phyloP scores from a whole-genome alignment of 2,113 vertebrate genomes.

The Otocyon megalotis region DNA sequence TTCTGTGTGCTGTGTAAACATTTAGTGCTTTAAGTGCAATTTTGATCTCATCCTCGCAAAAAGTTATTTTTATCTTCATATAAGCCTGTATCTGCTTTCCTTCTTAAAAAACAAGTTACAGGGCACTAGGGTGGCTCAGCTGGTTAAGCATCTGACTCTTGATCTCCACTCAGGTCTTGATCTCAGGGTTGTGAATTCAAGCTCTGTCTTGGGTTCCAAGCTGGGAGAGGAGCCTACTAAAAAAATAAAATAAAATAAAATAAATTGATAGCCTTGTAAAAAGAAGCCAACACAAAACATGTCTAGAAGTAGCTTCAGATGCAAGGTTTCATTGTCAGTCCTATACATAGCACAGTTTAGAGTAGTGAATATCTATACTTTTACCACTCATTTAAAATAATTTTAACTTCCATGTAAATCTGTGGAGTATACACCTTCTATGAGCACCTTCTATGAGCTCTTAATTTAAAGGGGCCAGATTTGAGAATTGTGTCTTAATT shows the following conservation, averaged over 20 bases:
- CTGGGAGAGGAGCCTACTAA: neutral
- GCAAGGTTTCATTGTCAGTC: neutral
- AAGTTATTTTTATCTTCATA: slow-evolving; percentile 40
- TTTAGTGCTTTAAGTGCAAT: neutral
- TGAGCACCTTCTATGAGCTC: neutral
- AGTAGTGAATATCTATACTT: neutral
- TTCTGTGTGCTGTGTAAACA: neutral
- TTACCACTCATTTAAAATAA: slow-evolving; percentile 15
- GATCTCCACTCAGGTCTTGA: neutral
- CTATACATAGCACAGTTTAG: neutral
- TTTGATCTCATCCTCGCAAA: slow-evolving; percentile 55
- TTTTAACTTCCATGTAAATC: neutral
- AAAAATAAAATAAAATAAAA: neutral
- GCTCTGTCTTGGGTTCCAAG: neutral
- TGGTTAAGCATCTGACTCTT: neutral
- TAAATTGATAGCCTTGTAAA: slow-evolving; percentile 30
- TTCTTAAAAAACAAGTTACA: slow-evolving; percentile 8
- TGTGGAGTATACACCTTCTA: neutral
- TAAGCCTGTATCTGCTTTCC: slow-evolving; percentile 37
- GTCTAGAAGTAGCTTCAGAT: neutral
- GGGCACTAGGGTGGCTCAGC: neutral
- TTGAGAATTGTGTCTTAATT: slow-evolving; percentile 46
- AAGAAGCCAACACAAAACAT: neutral
- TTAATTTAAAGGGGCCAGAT: neutral
- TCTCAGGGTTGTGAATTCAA: neutral